Evolutionary conservation across 2,113 vertebrate genomes (phyloP).

Genomic region (Cyprinodon tularosa): DNA sequence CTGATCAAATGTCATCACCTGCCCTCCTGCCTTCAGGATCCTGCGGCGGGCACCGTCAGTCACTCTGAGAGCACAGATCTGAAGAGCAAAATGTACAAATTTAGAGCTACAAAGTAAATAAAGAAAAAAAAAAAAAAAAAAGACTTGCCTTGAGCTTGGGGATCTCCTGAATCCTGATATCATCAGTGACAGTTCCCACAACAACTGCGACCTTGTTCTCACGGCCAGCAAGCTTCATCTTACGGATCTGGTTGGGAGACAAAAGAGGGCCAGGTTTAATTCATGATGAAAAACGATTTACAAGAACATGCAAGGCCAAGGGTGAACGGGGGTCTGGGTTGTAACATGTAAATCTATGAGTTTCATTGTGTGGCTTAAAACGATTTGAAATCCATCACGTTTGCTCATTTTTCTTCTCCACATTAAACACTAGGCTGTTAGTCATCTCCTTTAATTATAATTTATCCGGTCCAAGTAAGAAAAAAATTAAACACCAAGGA

Average conservation of each 20-base stretch:
- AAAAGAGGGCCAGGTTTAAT: not conserved
- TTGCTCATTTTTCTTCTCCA: not conserved
- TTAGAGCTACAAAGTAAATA: not conserved
- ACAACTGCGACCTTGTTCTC: conserved; percentile 88
- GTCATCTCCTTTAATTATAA: not conserved
- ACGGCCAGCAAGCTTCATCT: conserved; percentile 88
- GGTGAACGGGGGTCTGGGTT: not conserved
- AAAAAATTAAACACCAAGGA: not conserved
- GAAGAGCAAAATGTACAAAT: not conserved
- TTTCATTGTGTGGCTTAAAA: not conserved
- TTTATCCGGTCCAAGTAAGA: not conserved
- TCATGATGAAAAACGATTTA: not conserved
- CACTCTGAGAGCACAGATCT: conserved; percentile 88
- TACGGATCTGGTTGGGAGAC: conserved; percentile 80
- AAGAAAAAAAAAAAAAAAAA: too few species aligned
- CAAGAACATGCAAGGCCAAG: not conserved
- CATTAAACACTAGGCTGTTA: not conserved
- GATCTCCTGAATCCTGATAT: conserved; percentile 88
- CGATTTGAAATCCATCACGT: not conserved
- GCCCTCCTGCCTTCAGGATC: conserved; percentile 88
- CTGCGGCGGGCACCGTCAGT: conserved; percentile 85
- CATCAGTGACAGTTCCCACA: conserved; percentile 90
- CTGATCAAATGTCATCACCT: conserved; percentile 93
- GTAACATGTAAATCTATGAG: too few species aligned
- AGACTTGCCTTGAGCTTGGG: conserved; percentile 87